phyloP scores from a whole-genome alignment of 2,113 vertebrate species.

The Xiphorhynchus elegans region DNA sequence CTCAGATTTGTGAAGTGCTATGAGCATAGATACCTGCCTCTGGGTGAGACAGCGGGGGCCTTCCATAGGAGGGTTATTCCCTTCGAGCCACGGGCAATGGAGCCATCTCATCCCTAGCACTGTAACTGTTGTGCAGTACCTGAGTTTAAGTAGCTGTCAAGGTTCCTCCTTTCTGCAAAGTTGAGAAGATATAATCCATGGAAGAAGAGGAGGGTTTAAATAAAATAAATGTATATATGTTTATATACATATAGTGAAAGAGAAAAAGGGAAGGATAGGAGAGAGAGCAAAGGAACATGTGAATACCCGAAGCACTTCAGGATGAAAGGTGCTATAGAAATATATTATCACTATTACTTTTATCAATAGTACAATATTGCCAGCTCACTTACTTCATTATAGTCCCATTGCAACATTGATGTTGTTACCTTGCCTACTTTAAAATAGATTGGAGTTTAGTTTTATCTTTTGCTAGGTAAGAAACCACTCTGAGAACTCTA shows the following conservation, averaged over 20 bases:
- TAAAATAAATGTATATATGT: not conserved
- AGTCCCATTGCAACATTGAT: constrained; percentile 19
- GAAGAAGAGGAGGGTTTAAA: not conserved
- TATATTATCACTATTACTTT: constrained; percentile 20
- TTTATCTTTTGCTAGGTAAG: constrained; percentile 37
- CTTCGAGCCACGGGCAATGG: not conserved
- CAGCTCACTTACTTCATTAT: constrained; percentile 46
- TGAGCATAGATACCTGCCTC: not conserved
- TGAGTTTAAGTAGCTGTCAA: not conserved
- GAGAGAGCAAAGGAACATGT: not conserved
- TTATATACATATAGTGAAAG: not conserved
- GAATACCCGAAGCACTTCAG: not conserved
- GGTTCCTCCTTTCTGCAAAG: not conserved
- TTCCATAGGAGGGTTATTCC: not conserved
- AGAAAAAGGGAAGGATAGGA: not conserved
- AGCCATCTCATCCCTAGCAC: not conserved
- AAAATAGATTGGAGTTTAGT: constrained; percentile 45
- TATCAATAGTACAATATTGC: constrained; percentile 22
- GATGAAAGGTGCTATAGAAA: constrained; percentile 14
- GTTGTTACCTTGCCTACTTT: constrained; percentile 24
- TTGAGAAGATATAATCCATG: not conserved
- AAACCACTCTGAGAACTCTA: constrained; percentile 23
- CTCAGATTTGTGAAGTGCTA: not conserved
- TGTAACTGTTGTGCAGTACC: not conserved
- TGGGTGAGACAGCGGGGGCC: not conserved